phyloP scores from a whole-genome alignment of 2,113 vertebrate genomes.

The Paralichthys olivaceus region DNA sequence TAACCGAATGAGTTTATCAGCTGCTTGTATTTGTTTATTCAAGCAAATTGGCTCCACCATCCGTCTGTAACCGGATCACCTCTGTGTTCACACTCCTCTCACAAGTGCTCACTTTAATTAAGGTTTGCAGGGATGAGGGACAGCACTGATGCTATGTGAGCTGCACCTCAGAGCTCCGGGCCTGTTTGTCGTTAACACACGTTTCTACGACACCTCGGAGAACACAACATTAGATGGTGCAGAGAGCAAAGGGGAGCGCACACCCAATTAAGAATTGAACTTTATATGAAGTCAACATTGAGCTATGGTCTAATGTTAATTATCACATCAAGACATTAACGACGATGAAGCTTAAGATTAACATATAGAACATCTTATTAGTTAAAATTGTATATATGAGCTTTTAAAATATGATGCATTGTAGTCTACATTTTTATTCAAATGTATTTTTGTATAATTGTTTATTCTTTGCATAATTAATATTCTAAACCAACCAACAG shows the following conservation, averaged over 20 bases:
- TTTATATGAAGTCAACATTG: neutral
- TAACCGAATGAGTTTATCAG: slow-evolving; percentile 36
- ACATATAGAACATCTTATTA: neutral
- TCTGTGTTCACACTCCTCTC: slow-evolving; percentile 52
- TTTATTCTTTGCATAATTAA: no score
- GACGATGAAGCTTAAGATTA: neutral
- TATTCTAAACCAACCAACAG: no score
- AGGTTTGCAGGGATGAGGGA: slow-evolving; percentile 50
- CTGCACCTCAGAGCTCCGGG: slow-evolving; percentile 9
- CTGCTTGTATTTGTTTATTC: slow-evolving; percentile 25
- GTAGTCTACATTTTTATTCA: no score
- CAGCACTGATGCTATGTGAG: slow-evolving; percentile 47
- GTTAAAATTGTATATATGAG: no score
- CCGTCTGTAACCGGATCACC: slow-evolving; percentile 62
- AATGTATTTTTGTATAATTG: no score
- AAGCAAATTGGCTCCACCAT: slow-evolving; percentile 45
- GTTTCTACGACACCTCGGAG: neutral
- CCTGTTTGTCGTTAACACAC: slow-evolving; percentile 8
- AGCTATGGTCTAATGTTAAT: neutral
- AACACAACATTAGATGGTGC: neutral
- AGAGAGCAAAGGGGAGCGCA: neutral
- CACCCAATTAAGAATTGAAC: slow-evolving; percentile 11
- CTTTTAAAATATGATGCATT: no score
- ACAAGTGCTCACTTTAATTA: slow-evolving; percentile 75
- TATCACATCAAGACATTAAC: slow-evolving; percentile 11